These are phyloP conservation scores for Origma solitaria DNA, from an alignment of 2,113 vertebrate genomes.

Conservation along the genomic window DNA sequence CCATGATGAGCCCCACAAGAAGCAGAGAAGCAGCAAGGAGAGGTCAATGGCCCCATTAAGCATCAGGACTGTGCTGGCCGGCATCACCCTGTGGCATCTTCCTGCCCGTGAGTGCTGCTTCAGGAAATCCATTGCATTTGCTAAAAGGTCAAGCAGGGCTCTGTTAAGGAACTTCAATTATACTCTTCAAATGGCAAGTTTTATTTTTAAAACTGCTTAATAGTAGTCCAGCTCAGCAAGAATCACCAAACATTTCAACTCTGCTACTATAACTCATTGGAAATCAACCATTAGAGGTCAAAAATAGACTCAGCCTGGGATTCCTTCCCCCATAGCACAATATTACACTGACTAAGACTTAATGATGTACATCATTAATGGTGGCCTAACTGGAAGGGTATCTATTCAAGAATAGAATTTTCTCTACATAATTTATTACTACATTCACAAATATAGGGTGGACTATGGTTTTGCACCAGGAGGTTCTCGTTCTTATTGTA, in stretches of 20 bases:
- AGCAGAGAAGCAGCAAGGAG: background rate
- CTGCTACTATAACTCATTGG: background rate
- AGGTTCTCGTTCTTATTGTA: background rate
- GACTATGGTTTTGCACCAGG: background rate
- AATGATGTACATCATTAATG: background rate
- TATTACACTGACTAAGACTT: background rate
- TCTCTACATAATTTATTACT: background rate
- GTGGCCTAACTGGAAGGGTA: background rate
- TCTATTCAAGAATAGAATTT: background rate
- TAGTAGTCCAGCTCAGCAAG: background rate
- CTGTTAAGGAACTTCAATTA: background rate
- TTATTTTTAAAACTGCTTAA: background rate
- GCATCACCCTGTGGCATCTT: background rate
- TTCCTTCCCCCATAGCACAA: background rate
- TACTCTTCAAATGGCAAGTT: background rate
- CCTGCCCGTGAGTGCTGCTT: rapidly evolving
- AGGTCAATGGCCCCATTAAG: background rate
- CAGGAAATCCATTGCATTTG: background rate
- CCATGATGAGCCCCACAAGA: background rate
- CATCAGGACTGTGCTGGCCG: background rate
- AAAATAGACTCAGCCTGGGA: background rate
- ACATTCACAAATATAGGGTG: background rate
- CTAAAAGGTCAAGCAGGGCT: background rate
- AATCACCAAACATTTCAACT: background rate
- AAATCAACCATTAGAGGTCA: background rate